Evolutionary conservation across 2,888 invertebrate genomes (phyloP), one percentile per base, ranked within the genome.

Genomic region (Cyclophora albipunctata): DNA sequence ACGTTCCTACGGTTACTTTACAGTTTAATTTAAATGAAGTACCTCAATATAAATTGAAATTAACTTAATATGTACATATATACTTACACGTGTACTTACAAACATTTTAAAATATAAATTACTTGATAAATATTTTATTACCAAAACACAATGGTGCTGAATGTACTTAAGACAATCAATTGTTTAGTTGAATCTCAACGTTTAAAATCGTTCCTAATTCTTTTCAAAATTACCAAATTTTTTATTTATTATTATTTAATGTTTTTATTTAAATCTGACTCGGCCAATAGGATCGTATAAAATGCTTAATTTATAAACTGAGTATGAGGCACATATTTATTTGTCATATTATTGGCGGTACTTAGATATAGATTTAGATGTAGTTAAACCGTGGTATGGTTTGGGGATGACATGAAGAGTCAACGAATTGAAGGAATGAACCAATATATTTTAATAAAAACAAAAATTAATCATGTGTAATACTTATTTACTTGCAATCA

Each of bases 1-100:
- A 70, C 74, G 84, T 85, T 85, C 84, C 84, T 85, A 83, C 20
- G 20, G 20, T 20, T 81, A 73, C 62, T 71, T 73, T 64, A 69
- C 66, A 67, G 57, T 70, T 73, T 68, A 67, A 70, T 69, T 20
- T 20, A 20, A 20, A 66, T 60, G 49, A 60, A 70, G 73, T 73
- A 73, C 74, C 74, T 67, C 69, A 64, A 67, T 69, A 63, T 63
- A 64, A 34, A 49, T 49, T 44, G 41, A 47, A 46, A 44, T 37
- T 50, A 54, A 47, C 49, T 48, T 49, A 40, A 48, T 48, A 55
- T 47, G 6, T 35, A 33, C 40, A 40, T 37, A n/a, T 33, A 20
- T 20, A 20, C 20, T 20, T 20, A 20, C 20, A 20, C 20, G 20
- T 20, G 20, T 20, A 20, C 20, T 20, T 20, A 20, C 20, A 20